Evolutionary conservation across 1,140 invertebrate species (phyloP).

Genomic region (Aleiodes sp.): DNA sequence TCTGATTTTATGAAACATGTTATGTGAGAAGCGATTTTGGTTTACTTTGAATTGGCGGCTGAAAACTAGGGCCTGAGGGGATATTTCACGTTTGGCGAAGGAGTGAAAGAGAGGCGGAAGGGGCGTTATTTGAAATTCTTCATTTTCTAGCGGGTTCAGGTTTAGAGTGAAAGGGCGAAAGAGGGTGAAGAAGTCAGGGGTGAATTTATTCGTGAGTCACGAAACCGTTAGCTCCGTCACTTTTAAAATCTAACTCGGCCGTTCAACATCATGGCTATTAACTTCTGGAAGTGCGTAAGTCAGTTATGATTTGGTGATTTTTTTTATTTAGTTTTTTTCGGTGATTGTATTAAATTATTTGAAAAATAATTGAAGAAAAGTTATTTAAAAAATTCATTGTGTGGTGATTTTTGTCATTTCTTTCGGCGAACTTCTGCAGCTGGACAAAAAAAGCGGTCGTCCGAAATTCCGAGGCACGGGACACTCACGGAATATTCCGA

Average conservation of each 20-base stretch:
- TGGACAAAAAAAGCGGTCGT: slow-evolving; percentile 17
- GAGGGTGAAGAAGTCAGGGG: neutral
- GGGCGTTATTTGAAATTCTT: slow-evolving; percentile 2
- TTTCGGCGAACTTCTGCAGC: neutral
- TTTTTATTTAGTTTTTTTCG: no score
- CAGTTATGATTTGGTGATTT: neutral
- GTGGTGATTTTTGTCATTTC: neutral
- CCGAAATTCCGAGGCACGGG: neutral
- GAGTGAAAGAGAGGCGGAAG: neutral
- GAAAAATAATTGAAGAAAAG: neutral
- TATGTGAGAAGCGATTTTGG: no score
- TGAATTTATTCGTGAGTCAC: slow-evolving; percentile 20
- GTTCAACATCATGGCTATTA: slow-evolving; percentile 35
- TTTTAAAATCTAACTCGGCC: no score
- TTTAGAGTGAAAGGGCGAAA: no score
- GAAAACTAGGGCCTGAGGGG: neutral
- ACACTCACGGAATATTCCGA: neutral
- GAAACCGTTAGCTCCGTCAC: no score
- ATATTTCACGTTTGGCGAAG: slow-evolving; percentile 12
- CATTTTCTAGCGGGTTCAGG: neutral
- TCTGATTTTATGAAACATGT: slow-evolving; percentile 25
- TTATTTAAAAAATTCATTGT: neutral
- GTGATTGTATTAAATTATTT: neutral
- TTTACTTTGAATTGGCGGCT: no score
- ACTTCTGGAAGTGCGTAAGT: slow-evolving; percentile 38